phyloP scores from a whole-genome alignment of 92 coral and sea anemone genomes.

The Palythoa heliodiscus region DNA sequence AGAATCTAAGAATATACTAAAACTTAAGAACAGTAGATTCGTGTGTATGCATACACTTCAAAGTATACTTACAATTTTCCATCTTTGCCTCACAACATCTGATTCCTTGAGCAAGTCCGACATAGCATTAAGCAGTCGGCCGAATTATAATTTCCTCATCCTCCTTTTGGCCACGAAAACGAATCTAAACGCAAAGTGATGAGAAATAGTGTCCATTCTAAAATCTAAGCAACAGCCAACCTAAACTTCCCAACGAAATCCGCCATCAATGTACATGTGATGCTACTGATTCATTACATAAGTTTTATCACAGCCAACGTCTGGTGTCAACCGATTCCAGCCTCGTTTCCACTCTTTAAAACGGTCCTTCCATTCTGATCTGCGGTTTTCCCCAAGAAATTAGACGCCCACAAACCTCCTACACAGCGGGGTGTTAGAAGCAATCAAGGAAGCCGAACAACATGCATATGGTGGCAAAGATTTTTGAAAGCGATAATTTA shows the following conservation, averaged over 20 bases:
- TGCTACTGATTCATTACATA: no score
- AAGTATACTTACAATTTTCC: slow-evolving; percentile 96
- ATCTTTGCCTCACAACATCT: slow-evolving; percentile 97
- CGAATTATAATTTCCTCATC: slow-evolving; percentile 42
- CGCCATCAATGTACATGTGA: no score
- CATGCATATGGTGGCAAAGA: background rate
- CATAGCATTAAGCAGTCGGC: slow-evolving; percentile 58
- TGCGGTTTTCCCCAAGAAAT: slow-evolving; percentile 20
- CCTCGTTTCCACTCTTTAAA: slow-evolving; percentile 23
- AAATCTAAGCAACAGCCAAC: background rate
- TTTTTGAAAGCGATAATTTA: background rate
- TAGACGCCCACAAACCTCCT: background rate
- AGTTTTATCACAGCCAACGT: no score
- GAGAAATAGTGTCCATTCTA: background rate
- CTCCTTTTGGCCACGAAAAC: slow-evolving; percentile 6
- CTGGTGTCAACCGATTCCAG: background rate
- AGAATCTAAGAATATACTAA: background rate
- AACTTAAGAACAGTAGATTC: slow-evolving; percentile 22
- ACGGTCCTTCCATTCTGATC: background rate
- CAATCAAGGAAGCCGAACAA: background rate
- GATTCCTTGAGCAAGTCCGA: slow-evolving; percentile 96
- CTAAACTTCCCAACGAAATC: no score
- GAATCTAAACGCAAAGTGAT: background rate
- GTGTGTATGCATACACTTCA: slow-evolving; percentile 18
- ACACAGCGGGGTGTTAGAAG: background rate